Conservation (phyloP, 2,113 vertebrate genomes). For the Platanista minor region DNA sequence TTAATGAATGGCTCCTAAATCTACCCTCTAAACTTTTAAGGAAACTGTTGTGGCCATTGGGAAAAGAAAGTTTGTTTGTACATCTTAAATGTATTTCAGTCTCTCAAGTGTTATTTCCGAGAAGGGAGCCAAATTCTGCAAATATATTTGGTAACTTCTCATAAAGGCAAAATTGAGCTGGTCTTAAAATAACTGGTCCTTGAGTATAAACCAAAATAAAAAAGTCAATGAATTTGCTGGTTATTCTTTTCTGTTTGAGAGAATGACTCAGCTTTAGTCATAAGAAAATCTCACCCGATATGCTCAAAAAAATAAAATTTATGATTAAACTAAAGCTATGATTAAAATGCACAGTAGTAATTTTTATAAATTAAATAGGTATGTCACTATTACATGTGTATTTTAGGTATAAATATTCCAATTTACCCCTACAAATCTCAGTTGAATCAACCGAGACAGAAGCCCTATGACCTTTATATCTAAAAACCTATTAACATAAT, state of each 20-base stretch:
- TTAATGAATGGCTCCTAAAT: not conserved
- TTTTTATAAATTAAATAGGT: not conserved
- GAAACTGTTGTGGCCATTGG: not conserved
- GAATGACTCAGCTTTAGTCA: constrained; percentile 36
- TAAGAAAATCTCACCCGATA: constrained; percentile 19
- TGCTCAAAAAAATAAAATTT: not conserved
- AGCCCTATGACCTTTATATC: constrained; percentile 22
- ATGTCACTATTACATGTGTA: not conserved
- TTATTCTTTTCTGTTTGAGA: constrained; percentile 21
- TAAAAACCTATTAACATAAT: constrained; percentile 4
- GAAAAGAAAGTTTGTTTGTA: constrained; percentile 25
- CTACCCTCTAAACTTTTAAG: not conserved
- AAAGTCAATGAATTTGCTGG: not conserved
- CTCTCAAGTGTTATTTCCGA: constrained; percentile 11
- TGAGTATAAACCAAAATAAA: constrained; percentile 13
- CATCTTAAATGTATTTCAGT: not conserved
- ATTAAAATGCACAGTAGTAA: not conserved
- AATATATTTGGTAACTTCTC: not conserved
- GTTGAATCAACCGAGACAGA: not conserved
- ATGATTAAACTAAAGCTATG: not conserved
- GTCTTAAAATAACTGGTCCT: not conserved
- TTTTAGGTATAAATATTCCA: not conserved
- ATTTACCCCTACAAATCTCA: not conserved
- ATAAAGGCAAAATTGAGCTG: not conserved
- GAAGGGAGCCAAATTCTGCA: not conserved